A percentile compares a stretch with the other conserved stretches of the same genome.
Evolutionary conservation across 2,888 invertebrate genomes (phyloP).

Genomic region (Tenthredo mesomela): DNA sequence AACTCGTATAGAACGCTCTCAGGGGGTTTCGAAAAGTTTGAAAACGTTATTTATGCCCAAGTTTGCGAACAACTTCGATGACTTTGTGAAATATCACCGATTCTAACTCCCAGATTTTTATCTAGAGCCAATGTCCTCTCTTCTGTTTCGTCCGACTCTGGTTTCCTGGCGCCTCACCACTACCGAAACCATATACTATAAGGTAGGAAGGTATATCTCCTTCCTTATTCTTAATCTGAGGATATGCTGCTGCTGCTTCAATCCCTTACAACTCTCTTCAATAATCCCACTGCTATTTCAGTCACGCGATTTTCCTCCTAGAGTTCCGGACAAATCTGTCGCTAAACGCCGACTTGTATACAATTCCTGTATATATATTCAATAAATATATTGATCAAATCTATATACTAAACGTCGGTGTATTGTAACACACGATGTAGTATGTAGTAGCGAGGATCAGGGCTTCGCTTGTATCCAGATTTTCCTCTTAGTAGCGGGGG

Average conservation of each 20-base stretch:
- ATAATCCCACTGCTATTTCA: background rate
- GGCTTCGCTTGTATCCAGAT: background rate
- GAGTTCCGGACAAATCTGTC: background rate
- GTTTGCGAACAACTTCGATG: conserved; percentile 75
- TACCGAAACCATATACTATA: conserved; percentile 55
- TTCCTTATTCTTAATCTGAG: conserved; percentile 40
- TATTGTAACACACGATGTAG: background rate
- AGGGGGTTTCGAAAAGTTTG: conserved; percentile 18
- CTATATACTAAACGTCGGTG: conserved; percentile 2
- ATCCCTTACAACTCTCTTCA: conserved; percentile 48
- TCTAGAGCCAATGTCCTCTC: conserved; percentile 58
- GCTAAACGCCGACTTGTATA: background rate
- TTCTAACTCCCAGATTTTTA: conserved; percentile 73
- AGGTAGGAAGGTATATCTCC: conserved; percentile 63
- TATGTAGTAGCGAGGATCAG: background rate
- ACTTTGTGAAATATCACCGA: conserved; percentile 76
- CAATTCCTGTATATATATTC: background rate
- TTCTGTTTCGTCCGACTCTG: conserved; percentile 46
- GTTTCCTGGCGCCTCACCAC: conserved; percentile 59
- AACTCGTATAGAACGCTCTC: background rate
- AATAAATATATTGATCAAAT: conserved; percentile 19
- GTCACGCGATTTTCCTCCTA: background rate
- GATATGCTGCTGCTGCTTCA: background rate
- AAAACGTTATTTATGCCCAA: conserved; percentile 73
- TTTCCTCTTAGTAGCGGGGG: conserved; percentile 34